phyloP scores from a whole-genome alignment of 2,888 invertebrate genomes.

The Leucoptera coffeella region DNA sequence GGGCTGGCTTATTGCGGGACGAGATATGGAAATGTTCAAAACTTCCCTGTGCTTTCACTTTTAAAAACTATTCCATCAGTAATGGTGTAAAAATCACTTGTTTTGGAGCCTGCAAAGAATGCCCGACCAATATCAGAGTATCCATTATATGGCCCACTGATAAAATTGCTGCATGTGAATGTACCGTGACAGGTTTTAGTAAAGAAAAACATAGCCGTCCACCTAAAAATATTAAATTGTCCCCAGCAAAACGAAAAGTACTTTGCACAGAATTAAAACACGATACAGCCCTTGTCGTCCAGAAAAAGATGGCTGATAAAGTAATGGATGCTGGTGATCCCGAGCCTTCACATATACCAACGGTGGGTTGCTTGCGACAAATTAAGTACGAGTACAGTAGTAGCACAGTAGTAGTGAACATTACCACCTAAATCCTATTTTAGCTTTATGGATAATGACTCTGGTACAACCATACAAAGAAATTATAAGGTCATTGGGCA shows the following conservation, averaged over 20 bases:
- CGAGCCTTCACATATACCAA: constrained; percentile 1
- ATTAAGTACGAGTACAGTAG: constrained; percentile 4
- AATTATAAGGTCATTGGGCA: neutral
- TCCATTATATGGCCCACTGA: neutral
- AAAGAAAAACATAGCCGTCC: neutral
- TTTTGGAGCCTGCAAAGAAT: no score
- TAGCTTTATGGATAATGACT: constrained; percentile 2
- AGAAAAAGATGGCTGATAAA: constrained; percentile 2
- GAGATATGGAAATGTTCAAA: neutral
- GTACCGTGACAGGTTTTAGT: neutral
- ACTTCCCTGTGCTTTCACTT: neutral
- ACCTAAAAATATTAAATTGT: neutral
- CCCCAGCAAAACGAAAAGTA: neutral
- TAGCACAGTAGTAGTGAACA: neutral
- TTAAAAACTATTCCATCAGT: neutral
- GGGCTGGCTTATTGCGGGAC: neutral
- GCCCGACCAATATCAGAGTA: no score
- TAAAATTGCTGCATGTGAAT: neutral
- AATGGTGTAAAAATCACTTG: neutral
- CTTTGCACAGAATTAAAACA: constrained; percentile 1
- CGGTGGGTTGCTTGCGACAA: constrained; percentile 2
- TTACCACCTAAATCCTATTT: constrained; percentile 2
- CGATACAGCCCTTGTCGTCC: constrained; percentile 2
- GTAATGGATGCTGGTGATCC: constrained; percentile 1
- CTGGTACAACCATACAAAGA: neutral